Base-by-base conservation (phyloP, 92 coral and sea anemone species). In the Plumapathes pennacea region DNA sequence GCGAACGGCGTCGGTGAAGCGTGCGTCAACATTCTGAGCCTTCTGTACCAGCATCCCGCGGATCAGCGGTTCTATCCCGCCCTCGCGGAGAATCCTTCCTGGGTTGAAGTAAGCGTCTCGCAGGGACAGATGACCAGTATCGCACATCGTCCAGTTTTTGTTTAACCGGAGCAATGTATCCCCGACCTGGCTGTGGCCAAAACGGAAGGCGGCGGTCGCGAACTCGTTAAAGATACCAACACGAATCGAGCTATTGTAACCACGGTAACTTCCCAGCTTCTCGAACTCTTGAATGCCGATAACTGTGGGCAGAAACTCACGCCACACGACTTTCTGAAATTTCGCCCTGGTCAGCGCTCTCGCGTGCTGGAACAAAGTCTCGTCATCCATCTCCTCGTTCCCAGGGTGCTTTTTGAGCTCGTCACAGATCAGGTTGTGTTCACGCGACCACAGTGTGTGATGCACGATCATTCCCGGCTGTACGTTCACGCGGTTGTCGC, bases 101-200 rank as follows among this genome's bases (percentile, higher is more conserved):
- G 98, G 98, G 52, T 89, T 92, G 77, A 92, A 92, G 77, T 92
- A 92, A 0, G 96, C 98, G 60, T 92, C 99, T 20, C 99, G 77
- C 19, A 94, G 86, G 4, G 96, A 67, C 47, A 94, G 77, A 20
- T 94, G 96, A 21, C 99, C 99, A 24, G 38, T 76, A 4, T 73
- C 78, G 21, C 76, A 58, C 86, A 81, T 89, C 28, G 83, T 69
- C 99, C 99, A 94, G 71, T 84, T 66, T 45, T 94, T 81, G 63
- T 82, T 88, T 60, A 94, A 59, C 64, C 99, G 91, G 19, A 64
- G 76, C 99, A 94, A 88, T 0, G 80, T 64, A 47, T 94, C 83
- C 40, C 91, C 96, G 6, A 94, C 78, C 64, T 94, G 99, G 50
- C 99, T 94, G 78, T 94, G 99, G 6, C 99, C 99, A 44, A 84